Percentiles rank a stretch among this genome's conserved stretches.
These are phyloP conservation scores for Rissa tridactyla DNA, from an alignment of 2,113 vertebrate species.

Conservation along the genomic window DNA sequence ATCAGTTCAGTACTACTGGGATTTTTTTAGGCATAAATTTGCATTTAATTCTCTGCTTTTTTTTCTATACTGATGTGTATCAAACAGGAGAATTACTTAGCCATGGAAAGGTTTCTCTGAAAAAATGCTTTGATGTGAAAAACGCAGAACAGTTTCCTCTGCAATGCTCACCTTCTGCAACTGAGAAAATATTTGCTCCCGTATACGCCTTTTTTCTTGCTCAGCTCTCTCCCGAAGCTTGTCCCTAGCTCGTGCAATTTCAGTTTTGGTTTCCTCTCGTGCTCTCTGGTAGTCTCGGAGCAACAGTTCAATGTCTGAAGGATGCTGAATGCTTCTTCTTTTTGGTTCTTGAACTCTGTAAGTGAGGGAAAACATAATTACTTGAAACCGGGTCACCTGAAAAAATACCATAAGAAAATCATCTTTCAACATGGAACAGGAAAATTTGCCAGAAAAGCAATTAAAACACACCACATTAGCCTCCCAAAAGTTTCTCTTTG, in stretches of 20 bases:
- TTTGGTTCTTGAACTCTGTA: conserved; percentile 75
- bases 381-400: background rate
- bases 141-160: background rate
- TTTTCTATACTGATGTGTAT: background rate
- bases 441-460: background rate
- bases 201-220: conserved; percentile 86
- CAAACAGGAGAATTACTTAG: background rate
- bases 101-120: background rate
- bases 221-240: conserved; percentile 85
- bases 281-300: conserved; percentile 87
- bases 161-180: conserved; percentile 75
- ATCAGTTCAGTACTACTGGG: background rate
- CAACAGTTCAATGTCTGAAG: conserved; percentile 86
- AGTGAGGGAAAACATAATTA: background rate
- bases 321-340: conserved; percentile 64
- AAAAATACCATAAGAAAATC: background rate
- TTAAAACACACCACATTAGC: background rate
- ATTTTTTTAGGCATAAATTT: background rate
- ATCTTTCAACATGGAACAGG: background rate
- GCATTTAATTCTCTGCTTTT: background rate
- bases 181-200: conserved; percentile 80
- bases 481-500: background rate
- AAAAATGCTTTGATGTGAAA: background rate
- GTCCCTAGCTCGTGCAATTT: conserved; percentile 87
- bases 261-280: conserved; percentile 86